A percentile compares a stretch with the other conserved stretches of the same genome.
These are phyloP conservation scores for Crocidura indochinensis DNA, from an alignment of 2,797 vertebrate species.

Conservation along the genomic window DNA sequence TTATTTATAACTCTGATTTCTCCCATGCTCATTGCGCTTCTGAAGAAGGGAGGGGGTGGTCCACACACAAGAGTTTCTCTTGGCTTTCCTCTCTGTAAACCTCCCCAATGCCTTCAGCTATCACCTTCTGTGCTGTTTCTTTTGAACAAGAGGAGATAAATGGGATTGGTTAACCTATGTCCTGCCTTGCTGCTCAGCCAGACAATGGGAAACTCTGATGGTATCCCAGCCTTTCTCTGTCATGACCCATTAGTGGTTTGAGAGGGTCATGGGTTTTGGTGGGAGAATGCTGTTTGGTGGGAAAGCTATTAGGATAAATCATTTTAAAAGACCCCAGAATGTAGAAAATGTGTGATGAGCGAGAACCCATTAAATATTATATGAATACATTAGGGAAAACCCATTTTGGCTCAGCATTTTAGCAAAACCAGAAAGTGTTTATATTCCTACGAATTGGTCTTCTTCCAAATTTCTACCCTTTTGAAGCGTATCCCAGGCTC, in stretches of 20 bases:
- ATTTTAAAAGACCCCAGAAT: conserved; percentile 38
- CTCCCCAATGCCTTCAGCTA: background rate
- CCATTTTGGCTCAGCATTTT: conserved; percentile 26
- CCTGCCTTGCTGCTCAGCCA: background rate
- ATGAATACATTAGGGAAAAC: conserved; percentile 5
- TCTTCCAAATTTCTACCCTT: background rate
- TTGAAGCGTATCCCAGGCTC: background rate
- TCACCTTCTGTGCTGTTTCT: background rate
- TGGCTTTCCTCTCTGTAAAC: conserved; percentile 20
- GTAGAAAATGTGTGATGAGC: background rate
- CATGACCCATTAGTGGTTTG: background rate
- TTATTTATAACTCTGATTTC: conserved; percentile 57
- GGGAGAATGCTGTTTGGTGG: background rate
- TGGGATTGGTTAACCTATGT: background rate
- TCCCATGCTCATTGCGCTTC: conserved; percentile 63
- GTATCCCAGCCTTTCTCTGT: background rate
- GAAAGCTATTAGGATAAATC: background rate
- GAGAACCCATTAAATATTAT: conserved; percentile 5
- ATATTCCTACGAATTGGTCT: background rate
- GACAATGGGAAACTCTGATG: background rate
- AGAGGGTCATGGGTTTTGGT: background rate
- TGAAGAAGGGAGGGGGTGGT: background rate
- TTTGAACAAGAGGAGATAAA: background rate
- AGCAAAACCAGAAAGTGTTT: conserved; percentile 19
- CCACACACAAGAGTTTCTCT: conserved; percentile 4